Conservation (phyloP, 2,113 vertebrate species). For the Hirundichthys speculiger region DNA sequence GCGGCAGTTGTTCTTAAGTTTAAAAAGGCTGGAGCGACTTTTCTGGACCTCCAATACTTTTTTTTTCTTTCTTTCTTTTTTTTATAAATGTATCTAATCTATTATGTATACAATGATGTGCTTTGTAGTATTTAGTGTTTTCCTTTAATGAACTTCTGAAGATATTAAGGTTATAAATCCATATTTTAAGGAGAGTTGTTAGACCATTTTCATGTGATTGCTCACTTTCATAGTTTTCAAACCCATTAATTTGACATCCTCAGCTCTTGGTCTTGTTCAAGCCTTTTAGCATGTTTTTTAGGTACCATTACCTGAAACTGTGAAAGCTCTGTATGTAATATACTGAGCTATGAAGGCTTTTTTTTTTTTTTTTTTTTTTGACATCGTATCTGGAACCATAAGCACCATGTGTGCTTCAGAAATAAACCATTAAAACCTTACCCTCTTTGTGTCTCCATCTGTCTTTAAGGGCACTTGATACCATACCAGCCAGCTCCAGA, state of each 20-base stretch:
- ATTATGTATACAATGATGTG: no score
- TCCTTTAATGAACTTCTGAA: no score
- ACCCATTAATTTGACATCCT: no score
- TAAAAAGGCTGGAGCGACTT: not conserved
- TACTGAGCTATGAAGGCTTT: not conserved
- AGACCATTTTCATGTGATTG: no score
- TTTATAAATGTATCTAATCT: no score
- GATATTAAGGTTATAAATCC: no score
- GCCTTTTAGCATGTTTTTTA: conserved; percentile 7
- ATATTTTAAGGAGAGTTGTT: no score
- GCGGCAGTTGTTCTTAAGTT: not conserved
- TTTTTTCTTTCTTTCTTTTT: no score
- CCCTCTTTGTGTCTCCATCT: conserved; percentile 45
- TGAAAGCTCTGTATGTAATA: conserved; percentile 18
- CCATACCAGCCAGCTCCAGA: conserved; percentile 39
- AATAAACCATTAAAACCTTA: conserved; percentile 21
- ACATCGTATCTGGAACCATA: conserved; percentile 11
- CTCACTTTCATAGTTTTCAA: no score
- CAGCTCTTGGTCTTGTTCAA: no score
- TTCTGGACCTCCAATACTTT: no score
- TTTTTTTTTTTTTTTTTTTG: not conserved
- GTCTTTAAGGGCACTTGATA: conserved; percentile 54
- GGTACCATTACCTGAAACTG: conserved; percentile 8
- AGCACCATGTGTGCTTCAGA: conserved; percentile 13
- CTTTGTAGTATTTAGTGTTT: no score